Conservation (phyloP, 2,888 invertebrate species). For the Clepsis dumicolana region DNA sequence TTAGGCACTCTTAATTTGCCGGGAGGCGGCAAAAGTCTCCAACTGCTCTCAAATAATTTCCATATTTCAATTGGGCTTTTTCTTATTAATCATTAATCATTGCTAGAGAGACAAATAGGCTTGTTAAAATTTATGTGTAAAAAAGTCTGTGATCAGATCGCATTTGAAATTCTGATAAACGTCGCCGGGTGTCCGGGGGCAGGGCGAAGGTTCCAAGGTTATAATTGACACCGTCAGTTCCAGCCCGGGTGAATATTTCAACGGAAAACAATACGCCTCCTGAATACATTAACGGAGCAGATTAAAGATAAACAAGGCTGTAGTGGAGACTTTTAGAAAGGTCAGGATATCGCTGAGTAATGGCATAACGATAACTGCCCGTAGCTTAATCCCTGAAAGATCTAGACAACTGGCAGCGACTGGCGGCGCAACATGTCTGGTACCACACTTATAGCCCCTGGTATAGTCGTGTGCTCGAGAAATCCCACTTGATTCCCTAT, state of each 20-base stretch:
- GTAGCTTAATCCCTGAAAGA: conserved; percentile 25
- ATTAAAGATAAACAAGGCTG: conserved; percentile 33
- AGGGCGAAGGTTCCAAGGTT: conserved; percentile 45
- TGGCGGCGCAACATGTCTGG: conserved; percentile 4
- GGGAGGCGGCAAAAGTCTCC: conserved; percentile 21
- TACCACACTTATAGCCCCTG: conserved; percentile 14
- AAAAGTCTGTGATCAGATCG: conserved; percentile 53
- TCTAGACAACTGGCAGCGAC: conserved; percentile 6
- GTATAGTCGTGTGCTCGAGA: conserved; percentile 22
- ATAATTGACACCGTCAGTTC: conserved; percentile 57
- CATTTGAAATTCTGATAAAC: conserved; percentile 62
- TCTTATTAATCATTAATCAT: conserved; percentile 22
- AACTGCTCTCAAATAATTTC: not conserved
- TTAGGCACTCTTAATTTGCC: conserved; percentile 53
- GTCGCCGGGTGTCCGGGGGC: conserved; percentile 50
- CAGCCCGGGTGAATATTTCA: conserved; percentile 55
- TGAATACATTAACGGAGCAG: conserved; percentile 48
- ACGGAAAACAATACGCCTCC: conserved; percentile 50
- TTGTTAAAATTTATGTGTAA: conserved; percentile 36
- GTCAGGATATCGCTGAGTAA: conserved; percentile 21
- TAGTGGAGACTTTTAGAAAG: conserved; percentile 26
- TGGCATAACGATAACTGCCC: conserved; percentile 19
- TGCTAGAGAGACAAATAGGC: conserved; percentile 1
- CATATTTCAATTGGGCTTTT: conserved; percentile 14
- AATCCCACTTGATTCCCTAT: conserved; percentile 33